Base-by-base conservation (phyloP, 2,797 vertebrate species). In the Typhlichthys subterraneus region DNA sequence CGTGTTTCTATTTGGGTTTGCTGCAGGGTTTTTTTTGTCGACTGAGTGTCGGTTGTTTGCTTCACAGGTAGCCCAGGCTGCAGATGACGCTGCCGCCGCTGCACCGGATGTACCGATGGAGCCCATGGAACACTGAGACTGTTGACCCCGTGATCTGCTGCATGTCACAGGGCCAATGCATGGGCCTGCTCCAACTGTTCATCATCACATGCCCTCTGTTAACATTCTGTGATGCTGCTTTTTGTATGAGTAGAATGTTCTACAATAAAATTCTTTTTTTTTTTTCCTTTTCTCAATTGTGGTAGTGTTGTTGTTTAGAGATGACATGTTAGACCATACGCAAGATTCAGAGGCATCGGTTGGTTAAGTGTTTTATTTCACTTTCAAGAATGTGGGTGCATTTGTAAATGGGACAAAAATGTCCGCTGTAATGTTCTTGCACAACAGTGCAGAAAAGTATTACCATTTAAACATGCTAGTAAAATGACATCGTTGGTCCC, bases 61-160 rank as follows among this genome's bases (percentile, higher is more conserved):
- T 75, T 70, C 76, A 54, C 78, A 98, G 97, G 81, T 85, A 5
- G 93, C 86, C 65, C 90, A 89, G 0, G 88, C 95, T n/a, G 90
- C 90, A 75, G 96, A 97, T 15, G 96, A 97, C 61, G 79, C 93
- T 1, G 77, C 85, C 61, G 79, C 93, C 1, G 77, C 85, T 1
- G 80, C 90, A 48, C 93, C 81, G 67, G 94, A 90, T 14, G 94
- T 88, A 17, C 78, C 94, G 1, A 96, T 94, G 13, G 96, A 99
- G 79, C 96, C 97, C 0, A 99, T 99, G 96, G 97, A 97, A 80
- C 95, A 97, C 90, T 97, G 94, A 91, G 74, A 58, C 45, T 3
- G 57, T 10, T 49, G 38, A 31, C 48, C 23, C 69, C 13, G 19
- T 49, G 59, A 61, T 42, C 7, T 3, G 53, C 51, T 67, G 72